phyloP scores from a whole-genome alignment of 2,797 vertebrate species.

The Hephaestus fuliginosus region DNA sequence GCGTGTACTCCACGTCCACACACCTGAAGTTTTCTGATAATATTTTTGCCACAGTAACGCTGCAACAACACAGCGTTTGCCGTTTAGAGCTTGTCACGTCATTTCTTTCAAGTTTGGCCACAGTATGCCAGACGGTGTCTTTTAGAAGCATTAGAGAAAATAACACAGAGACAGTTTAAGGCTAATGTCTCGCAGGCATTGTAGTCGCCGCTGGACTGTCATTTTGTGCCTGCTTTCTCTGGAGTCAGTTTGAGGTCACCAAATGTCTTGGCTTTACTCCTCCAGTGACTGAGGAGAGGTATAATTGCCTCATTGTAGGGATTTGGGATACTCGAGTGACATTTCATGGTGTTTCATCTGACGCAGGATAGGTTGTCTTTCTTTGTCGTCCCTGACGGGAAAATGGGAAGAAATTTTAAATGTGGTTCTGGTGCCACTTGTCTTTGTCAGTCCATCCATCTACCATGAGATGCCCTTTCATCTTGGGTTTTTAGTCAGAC shows the following conservation, averaged over 20 bases:
- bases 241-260: constrained; percentile 66
- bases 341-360: constrained; percentile 61
- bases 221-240: constrained; percentile 63
- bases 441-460: constrained; percentile 49
- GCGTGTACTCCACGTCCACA: constrained; percentile 8
- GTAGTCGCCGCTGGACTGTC: constrained; percentile 51
- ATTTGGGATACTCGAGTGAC: constrained; percentile 62
- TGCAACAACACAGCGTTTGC: constrained; percentile 15
- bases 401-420: constrained; percentile 50
- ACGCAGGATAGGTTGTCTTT: constrained; percentile 48
- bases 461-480: constrained; percentile 41
- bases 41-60: constrained; percentile 3
- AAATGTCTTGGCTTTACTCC: constrained; percentile 60
- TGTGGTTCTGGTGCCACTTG: constrained; percentile 53
- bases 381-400: constrained; percentile 51
- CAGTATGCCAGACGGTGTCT: constrained; percentile 28
- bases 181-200: constrained; percentile 72
- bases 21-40: constrained; percentile 55
- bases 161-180: constrained; percentile 54
- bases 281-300: constrained; percentile 68
- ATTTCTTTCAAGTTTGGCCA: constrained; percentile 20
- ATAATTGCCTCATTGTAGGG: constrained; percentile 77
- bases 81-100: constrained; percentile 23
- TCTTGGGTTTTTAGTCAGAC: constrained; percentile 24
- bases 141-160: constrained; percentile 61